Percentiles rank a stretch among this genome's conserved stretches.
phyloP scores from a whole-genome alignment of 30 jellyfish, hydroid and myxozoan genomes.

The Pelagia noctiluca region DNA sequence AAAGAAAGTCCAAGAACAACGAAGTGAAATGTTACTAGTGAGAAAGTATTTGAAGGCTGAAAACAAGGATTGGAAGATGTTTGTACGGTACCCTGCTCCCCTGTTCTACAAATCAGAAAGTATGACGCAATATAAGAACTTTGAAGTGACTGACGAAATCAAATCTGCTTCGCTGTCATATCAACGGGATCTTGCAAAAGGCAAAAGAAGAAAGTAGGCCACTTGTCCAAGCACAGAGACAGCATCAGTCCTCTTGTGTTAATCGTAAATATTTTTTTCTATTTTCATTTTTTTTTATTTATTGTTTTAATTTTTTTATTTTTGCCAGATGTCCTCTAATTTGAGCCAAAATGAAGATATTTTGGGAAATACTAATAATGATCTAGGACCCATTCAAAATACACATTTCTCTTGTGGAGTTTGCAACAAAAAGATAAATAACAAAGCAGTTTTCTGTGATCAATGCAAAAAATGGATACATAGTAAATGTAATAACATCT shows the following conservation, averaged over 20 bases:
- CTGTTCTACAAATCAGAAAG: background rate
- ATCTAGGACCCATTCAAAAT: constrained; percentile 1
- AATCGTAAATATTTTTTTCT: background rate
- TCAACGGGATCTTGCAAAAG: constrained; percentile 2
- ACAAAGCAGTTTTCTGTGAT: constrained; percentile 7
- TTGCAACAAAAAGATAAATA: background rate
- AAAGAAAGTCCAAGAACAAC: constrained; percentile 1
- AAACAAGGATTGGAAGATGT: background rate
- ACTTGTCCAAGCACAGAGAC: constrained; percentile 8
- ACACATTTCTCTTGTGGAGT: constrained; percentile 5
- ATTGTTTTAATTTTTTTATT: background rate
- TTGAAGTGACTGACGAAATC: constrained; percentile 2
- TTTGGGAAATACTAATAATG: constrained; percentile 1
- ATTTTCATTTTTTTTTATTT: background rate
- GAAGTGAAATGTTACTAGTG: background rate
- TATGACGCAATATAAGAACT: constrained; percentile 2
- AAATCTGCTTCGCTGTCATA: constrained; percentile 5
- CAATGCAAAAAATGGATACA: constrained; percentile 16
- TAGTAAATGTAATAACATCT: constrained; percentile 8
- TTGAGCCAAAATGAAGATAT: background rate
- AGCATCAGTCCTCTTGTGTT: background rate
- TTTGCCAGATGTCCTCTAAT: constrained; percentile 2
- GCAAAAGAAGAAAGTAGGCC: constrained; percentile 4
- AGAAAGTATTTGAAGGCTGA: constrained; percentile 3
- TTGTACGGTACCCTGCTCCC: background rate